phyloP scores from a whole-genome alignment of 2,797 vertebrate genomes.

The Nyctalus aviator region DNA sequence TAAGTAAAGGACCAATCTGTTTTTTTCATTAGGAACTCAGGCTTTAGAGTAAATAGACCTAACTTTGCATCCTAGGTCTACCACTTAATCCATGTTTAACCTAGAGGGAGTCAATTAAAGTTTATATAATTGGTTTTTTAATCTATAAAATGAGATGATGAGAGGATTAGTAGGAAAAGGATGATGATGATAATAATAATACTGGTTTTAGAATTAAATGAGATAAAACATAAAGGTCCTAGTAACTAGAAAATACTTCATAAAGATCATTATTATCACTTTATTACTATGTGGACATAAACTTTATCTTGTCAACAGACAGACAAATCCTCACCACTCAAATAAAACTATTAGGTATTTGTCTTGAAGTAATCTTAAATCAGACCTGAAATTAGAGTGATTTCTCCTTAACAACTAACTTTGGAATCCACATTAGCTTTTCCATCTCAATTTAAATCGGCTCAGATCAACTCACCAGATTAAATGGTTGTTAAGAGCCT shows the following conservation, averaged over 20 bases:
- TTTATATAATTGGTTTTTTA: neutral
- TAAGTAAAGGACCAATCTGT: neutral
- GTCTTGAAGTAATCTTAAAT: neutral
- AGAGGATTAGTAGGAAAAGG: neutral
- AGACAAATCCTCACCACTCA: neutral
- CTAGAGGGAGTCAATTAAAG: neutral
- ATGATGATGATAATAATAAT: neutral
- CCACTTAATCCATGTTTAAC: neutral
- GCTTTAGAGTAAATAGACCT: neutral
- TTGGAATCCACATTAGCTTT: neutral
- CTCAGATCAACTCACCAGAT: neutral
- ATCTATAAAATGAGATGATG: neutral
- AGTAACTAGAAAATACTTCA: neutral
- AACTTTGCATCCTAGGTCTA: neutral
- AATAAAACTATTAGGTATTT: neutral
- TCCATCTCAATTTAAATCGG: neutral
- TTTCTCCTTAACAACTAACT: neutral
- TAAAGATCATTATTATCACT: neutral
- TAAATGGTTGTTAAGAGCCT: constrained; percentile 14
- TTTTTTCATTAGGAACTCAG: constrained; percentile 25
- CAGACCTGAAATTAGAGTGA: neutral
- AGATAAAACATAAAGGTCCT: neutral
- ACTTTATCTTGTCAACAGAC: neutral
- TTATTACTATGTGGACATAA: neutral
- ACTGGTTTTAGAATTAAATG: constrained; percentile 32